Base-by-base conservation (phyloP, 2,113 vertebrate species). In the Antennarius striatus region DNA sequence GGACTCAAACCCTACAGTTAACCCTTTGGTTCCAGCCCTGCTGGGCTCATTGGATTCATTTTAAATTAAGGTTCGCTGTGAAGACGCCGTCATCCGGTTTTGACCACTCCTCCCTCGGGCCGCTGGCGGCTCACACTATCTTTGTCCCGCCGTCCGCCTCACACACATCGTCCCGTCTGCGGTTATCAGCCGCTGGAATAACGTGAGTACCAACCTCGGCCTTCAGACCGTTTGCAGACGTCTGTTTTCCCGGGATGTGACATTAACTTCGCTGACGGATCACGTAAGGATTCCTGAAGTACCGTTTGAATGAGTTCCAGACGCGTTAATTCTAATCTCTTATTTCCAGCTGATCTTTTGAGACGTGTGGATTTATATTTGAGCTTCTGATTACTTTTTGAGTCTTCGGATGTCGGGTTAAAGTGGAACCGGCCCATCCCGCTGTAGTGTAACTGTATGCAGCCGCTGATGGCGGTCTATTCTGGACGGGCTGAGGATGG, bases 381-480 rank as follows among this genome's bases (percentile, higher is more conserved):
- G 22, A 22, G 22, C 22, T 2, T 22, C 22, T 22, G 22, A 2
- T 22, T 22, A 40, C 39, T 40, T 40, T 46, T 68, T 75, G 59
- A 71, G 70, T 57, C 51, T 8, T 22, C 22, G 57, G 14, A 9
- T 12, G 17, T 16, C 48, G 39, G 39, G 5, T 40, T 40, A 40
- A 40, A 7, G 42, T 56, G 47, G 65, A 49, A 43, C 62, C 0
- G 39, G 43, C 68, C 67, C 46, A 54, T 49, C 61, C 32, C 29
- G 56, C 76, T 76, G 66, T 59, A 69, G 80, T 84, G 79, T 76
- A 68, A 74, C 68, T 63, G 74, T 71, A 80, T 74, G 80, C 86
- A 77, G 71, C 61, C 40, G 22, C 56, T 75, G 83, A 84, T 71
- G 29, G 66, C 56, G 48, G 64, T 82, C 92, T 93, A 91, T 93